phyloP scores from a whole-genome alignment of 2,888 invertebrate genomes.

The Endomychus coccineus region DNA sequence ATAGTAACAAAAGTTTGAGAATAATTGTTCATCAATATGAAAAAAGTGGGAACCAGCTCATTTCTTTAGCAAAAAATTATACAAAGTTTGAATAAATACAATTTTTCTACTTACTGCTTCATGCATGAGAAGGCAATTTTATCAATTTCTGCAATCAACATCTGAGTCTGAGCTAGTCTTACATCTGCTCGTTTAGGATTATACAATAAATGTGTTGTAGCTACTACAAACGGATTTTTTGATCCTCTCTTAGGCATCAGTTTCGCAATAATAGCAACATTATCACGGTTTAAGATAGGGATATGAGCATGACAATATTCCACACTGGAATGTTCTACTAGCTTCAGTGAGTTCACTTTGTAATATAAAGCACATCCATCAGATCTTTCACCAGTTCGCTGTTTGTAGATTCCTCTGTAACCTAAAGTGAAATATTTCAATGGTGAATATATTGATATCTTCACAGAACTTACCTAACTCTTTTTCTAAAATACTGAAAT shows the following conservation, averaged over 20 bases:
- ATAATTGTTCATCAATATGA: no score
- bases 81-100: not conserved
- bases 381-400: conserved; percentile 67
- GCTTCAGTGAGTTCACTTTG: conserved; percentile 56
- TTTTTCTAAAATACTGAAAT: conserved; percentile 47
- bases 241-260: conserved; percentile 51
- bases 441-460: no score
- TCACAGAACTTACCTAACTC: conserved; percentile 11
- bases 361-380: conserved; percentile 93
- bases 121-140: conserved; percentile 54
- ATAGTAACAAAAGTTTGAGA: no score
- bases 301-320: conserved; percentile 61
- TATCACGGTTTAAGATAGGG: conserved; percentile 71
- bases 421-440: no score
- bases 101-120: conserved; percentile 6
- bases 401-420: conserved; percentile 71
- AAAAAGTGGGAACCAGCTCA: no score
- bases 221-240: conserved; percentile 60
- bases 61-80: no score
- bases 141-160: conserved; percentile 79
- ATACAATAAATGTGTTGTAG: conserved; percentile 91
- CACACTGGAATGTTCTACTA: conserved; percentile 60
- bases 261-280: conserved; percentile 76
- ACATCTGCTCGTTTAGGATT: conserved; percentile 87
- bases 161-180: conserved; percentile 77